Percentiles rank a stretch among this genome's conserved stretches.
phyloP scores from a whole-genome alignment of 2,888 invertebrate species.

The Eurytoma californica region DNA sequence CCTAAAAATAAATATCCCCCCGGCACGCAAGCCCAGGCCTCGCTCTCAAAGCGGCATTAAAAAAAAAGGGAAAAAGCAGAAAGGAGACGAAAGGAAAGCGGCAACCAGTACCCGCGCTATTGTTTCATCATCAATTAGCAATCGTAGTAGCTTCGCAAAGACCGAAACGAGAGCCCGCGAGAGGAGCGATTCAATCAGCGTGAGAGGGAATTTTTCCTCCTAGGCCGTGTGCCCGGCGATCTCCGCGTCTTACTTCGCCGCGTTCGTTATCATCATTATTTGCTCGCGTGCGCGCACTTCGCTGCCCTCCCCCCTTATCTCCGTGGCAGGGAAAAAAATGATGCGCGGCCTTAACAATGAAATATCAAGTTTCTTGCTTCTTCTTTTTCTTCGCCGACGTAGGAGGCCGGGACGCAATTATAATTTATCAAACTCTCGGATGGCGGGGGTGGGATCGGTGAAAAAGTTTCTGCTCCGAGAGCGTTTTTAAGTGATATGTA shows the following conservation, averaged over 20 bases:
- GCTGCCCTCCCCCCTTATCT: neutral
- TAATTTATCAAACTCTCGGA: conserved; percentile 54
- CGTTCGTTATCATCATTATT: conserved; percentile 48
- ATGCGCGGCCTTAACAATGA: conserved; percentile 54
- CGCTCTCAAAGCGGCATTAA: too few relatives aligned
- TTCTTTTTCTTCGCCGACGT: conserved; percentile 17
- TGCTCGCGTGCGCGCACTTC: conserved; percentile 21
- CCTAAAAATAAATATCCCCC: too few relatives aligned
- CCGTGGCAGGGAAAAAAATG: conserved; percentile 42
- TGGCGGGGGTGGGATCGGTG: neutral
- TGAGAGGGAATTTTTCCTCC: conserved; percentile 6
- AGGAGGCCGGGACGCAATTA: conserved; percentile 41
- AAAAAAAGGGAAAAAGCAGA: too few relatives aligned
- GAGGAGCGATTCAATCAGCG: conserved; percentile 22
- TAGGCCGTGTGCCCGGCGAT: neutral
- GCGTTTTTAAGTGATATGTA: conserved; percentile 55
- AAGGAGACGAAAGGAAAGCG: too few relatives aligned
- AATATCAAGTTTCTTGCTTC: conserved; percentile 54
- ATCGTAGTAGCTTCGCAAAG: neutral
- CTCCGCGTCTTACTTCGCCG: neutral
- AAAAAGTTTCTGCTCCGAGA: conserved; percentile 50
- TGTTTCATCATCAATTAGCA: neutral
- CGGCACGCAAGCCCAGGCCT: too few relatives aligned
- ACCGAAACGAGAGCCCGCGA: neutral
- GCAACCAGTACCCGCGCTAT: too few relatives aligned